A percentile compares a stretch with the other conserved stretches of the same genome.
These are phyloP conservation scores for Gallinago nigripennis DNA, from an alignment of 2,797 vertebrate genomes.

Conservation along the genomic window DNA sequence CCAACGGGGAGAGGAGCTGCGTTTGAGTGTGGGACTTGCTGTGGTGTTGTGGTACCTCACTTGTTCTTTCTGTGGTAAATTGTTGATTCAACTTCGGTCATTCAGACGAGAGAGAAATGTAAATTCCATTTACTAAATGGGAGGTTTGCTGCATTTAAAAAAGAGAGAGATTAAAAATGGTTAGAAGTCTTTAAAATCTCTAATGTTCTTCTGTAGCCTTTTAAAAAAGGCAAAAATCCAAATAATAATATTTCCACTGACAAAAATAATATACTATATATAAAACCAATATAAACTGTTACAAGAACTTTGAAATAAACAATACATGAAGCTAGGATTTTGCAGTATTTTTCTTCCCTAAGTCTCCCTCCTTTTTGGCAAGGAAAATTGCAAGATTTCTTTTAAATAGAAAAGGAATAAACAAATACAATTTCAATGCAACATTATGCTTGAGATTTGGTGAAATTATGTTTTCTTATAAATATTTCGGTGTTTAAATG, in stretches of 20 bases:
- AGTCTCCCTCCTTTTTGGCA: background rate
- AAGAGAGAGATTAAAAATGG: conserved; percentile 36
- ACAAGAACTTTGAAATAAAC: conserved; percentile 33
- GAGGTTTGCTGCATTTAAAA: conserved; percentile 16
- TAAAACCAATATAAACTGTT: conserved; percentile 18
- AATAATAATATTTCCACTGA: conserved; percentile 22
- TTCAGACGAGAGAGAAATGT: conserved; percentile 39
- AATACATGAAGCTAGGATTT: background rate
- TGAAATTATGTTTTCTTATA: conserved; percentile 6
- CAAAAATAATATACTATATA: conserved; percentile 56
- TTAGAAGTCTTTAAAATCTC: conserved; percentile 33
- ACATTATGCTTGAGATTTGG: background rate
- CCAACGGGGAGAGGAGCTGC: conserved; percentile 15
- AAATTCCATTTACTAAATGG: conserved; percentile 49
- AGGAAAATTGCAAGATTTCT: conserved; percentile 26
- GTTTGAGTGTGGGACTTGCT: conserved; percentile 31
- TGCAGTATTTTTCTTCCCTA: conserved; percentile 37
- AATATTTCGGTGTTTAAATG: conserved; percentile 30
- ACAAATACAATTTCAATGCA: background rate
- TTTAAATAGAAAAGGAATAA: conserved; percentile 49
- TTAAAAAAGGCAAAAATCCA: conserved; percentile 47
- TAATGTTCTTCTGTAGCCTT: conserved; percentile 27
- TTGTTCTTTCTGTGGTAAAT: conserved; percentile 34
- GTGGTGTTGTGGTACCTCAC: background rate
- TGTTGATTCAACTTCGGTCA: conserved; percentile 46